Percentiles rank a stretch among this genome's conserved stretches.
phyloP scores from a whole-genome alignment of 2,797 vertebrate genomes.

The Tympanoctomys barrerae region DNA sequence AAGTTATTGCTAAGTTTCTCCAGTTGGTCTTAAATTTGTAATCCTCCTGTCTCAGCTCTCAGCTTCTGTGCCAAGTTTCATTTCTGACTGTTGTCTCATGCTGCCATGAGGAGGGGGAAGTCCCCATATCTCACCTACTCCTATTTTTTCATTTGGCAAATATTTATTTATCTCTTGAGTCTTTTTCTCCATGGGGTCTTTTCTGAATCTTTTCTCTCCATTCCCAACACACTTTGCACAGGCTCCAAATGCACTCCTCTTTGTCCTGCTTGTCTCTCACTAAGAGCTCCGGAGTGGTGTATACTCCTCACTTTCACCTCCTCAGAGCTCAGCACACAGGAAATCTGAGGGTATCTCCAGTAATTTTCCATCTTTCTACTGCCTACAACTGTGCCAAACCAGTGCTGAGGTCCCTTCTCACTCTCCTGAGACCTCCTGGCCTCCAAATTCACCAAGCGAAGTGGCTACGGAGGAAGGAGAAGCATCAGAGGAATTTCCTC shows the following conservation, averaged over 20 bases:
- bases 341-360: not conserved
- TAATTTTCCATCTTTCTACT: not conserved
- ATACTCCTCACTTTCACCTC: not conserved
- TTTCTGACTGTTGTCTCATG: not conserved
- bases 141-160: not conserved
- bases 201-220: not conserved
- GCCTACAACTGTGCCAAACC: not conserved
- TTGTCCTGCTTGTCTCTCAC: not conserved
- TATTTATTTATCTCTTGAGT: not conserved
- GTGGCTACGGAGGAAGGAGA: not conserved
- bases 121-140: not conserved
- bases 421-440: not conserved
- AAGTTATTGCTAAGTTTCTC: not conserved
- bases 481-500: conserved; percentile 13
- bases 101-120: not conserved
- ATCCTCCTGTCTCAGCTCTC: not conserved
- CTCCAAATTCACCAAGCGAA: not conserved
- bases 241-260: not conserved
- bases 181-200: not conserved
- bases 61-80: not conserved
- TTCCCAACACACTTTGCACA: not conserved
- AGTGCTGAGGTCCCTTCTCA: not conserved
- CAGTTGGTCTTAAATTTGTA: not conserved
- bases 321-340: not conserved
- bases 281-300: not conserved